phyloP scores from a whole-genome alignment of 2,113 vertebrate genomes.

The Zosterops borbonicus region DNA sequence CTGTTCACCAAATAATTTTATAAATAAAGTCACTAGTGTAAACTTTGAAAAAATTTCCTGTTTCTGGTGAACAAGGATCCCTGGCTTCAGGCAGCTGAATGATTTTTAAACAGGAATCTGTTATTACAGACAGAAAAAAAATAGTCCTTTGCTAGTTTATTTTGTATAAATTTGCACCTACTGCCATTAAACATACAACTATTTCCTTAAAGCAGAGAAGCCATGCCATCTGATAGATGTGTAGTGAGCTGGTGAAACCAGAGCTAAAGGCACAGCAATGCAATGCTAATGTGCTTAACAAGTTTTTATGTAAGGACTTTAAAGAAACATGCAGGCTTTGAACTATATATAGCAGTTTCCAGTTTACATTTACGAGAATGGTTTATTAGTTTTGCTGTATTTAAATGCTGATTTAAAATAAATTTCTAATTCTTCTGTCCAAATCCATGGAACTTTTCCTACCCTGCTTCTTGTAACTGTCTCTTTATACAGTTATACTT shows the following conservation, averaged over 20 bases:
- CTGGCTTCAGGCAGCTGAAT: neutral
- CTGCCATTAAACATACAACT: neutral
- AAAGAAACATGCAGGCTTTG: neutral
- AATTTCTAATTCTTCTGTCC: neutral
- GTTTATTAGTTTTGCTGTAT: neutral
- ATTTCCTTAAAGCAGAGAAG: neutral
- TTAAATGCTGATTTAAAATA: neutral
- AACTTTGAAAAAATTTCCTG: slow-evolving; percentile 6
- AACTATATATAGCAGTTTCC: neutral
- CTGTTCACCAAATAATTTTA: neutral
- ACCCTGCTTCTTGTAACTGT: neutral
- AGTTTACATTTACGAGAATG: neutral
- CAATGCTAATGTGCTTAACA: rapidly evolving
- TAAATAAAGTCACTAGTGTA: neutral
- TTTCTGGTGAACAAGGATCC: neutral
- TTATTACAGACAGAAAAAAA: neutral
- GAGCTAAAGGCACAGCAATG: neutral
- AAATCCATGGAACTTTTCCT: neutral
- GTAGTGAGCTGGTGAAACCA: neutral
- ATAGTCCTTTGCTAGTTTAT: neutral
- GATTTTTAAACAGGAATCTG: neutral
- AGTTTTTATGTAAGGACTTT: neutral
- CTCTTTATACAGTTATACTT: neutral
- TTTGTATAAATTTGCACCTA: neutral
- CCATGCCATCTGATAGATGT: neutral